A percentile compares a stretch with the other conserved stretches of the same genome.
phyloP scores from a whole-genome alignment of 2,888 invertebrate genomes.

The Protophormia terraenovae region DNA sequence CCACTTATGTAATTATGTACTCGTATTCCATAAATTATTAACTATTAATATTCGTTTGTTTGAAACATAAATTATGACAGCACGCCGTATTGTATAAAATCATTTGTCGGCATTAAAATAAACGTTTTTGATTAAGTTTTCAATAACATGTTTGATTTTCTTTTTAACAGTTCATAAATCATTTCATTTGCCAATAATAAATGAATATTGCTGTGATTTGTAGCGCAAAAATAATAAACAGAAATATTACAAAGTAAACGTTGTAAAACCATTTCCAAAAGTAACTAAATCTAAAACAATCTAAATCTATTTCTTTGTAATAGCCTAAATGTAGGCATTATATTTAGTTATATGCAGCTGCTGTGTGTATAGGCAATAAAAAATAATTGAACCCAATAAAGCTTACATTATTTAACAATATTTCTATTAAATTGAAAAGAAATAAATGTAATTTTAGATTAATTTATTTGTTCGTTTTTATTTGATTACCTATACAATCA shows the following conservation, averaged over 20 bases:
- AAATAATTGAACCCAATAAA: too few relatives aligned
- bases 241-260: neutral
- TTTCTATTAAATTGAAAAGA: too few relatives aligned
- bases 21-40: neutral
- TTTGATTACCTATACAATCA: too few relatives aligned
- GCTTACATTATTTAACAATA: too few relatives aligned
- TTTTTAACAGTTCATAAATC: constrained; percentile 60
- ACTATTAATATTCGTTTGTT: neutral
- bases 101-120: constrained; percentile 43
- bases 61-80: constrained; percentile 28
- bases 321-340: too few relatives aligned
- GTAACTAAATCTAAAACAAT: too few relatives aligned
- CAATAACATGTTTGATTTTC: constrained; percentile 41
- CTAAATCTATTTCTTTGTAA: too few relatives aligned
- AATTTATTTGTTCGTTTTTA: too few relatives aligned
- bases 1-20: too few relatives aligned
- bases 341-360: too few relatives aligned
- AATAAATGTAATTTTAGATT: too few relatives aligned
- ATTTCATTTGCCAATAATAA: constrained; percentile 19
- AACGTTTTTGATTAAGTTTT: constrained; percentile 41
- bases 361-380: too few relatives aligned
- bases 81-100: neutral
- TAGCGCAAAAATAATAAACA: neutral
- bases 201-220: neutral
- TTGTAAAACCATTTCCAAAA: neutral